These are phyloP conservation scores for Labia minor DNA, from an alignment of 2,888 invertebrate species.

Conservation along the genomic window DNA sequence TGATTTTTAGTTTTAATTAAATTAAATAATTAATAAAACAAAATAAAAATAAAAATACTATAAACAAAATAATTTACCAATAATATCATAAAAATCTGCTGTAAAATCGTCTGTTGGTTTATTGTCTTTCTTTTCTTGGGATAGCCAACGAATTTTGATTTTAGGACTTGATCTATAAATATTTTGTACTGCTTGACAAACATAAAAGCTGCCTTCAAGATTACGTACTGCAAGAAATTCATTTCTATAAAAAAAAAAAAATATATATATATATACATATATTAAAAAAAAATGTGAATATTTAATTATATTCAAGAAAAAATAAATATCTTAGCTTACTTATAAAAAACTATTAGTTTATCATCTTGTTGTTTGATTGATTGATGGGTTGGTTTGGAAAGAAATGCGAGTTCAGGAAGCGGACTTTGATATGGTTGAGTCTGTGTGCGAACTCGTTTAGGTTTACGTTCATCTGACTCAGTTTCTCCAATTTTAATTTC, in stretches of 20 bases:
- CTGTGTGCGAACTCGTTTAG: constrained; percentile 49
- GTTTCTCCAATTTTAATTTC: constrained; percentile 33
- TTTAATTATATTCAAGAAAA: constrained; percentile 1
- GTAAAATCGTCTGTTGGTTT: constrained; percentile 60
- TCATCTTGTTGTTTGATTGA: constrained; percentile 51
- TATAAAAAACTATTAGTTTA: constrained; percentile 76
- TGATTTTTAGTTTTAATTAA: too few species aligned
- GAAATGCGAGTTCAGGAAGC: constrained; percentile 62
- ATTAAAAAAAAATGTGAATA: constrained; percentile 21
- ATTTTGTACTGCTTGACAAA: constrained; percentile 84
- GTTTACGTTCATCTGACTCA: constrained; percentile 36
- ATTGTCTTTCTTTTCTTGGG: constrained; percentile 52
- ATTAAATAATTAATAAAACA: too few species aligned
- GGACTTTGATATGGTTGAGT: constrained; percentile 77
- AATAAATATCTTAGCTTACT: constrained; percentile 42
- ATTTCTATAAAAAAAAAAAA: constrained; percentile 44
- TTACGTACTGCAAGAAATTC: constrained; percentile 86
- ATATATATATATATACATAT: not conserved
- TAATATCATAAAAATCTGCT: constrained; percentile 81
- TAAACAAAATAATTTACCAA: constrained; percentile 43
- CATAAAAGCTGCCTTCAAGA: constrained; percentile 75
- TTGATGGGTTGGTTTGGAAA: constrained; percentile 47
- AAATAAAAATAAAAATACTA: not conserved
- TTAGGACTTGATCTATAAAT: constrained; percentile 74
- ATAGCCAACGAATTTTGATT: constrained; percentile 83